Percentiles rank a stretch among this genome's conserved stretches.
These are phyloP conservation scores for Sclerodermus sp. DNA, from an alignment of 2,888 invertebrate genomes.

Conservation along the genomic window DNA sequence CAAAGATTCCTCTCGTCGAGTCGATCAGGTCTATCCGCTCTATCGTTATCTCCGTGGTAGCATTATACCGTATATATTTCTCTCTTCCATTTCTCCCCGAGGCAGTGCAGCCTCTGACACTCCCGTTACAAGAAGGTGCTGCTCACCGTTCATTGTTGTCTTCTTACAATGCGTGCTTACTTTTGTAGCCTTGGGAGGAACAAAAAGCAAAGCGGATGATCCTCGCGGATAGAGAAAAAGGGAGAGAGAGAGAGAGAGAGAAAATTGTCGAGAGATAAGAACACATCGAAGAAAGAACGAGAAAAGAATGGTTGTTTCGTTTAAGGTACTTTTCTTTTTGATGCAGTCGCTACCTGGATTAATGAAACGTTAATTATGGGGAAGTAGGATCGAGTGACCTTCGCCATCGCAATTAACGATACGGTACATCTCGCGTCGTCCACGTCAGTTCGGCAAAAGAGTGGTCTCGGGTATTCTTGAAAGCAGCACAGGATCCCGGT, in stretches of 20 bases:
- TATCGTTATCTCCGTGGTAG: too few relatives aligned
- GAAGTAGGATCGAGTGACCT: slow-evolving; percentile 22
- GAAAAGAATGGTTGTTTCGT: too few relatives aligned
- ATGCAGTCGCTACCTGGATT: slow-evolving; percentile 12
- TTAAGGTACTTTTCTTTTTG: not conserved
- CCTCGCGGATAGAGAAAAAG: too few relatives aligned
- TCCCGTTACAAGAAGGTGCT: slow-evolving; percentile 18
- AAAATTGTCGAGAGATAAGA: too few relatives aligned
- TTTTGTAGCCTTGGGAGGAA: slow-evolving; percentile 10
- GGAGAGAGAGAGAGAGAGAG: too few relatives aligned
- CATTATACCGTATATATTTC: not conserved
- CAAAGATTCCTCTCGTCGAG: too few relatives aligned
- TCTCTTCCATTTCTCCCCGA: not conserved
- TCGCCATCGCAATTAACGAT: slow-evolving; percentile 28
- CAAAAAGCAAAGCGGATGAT: slow-evolving; percentile 7
- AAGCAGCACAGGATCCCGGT: slow-evolving; percentile 18
- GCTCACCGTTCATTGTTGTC: slow-evolving; percentile 18
- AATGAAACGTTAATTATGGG: slow-evolving; percentile 34
- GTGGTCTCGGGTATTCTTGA: slow-evolving; percentile 17
- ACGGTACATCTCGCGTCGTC: slow-evolving; percentile 14
- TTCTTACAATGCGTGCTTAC: slow-evolving; percentile 16
- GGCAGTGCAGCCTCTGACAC: slow-evolving; percentile 5
- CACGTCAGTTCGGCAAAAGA: slow-evolving; percentile 19
- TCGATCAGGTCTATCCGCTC: too few relatives aligned
- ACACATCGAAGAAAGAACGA: too few relatives aligned